Evolutionary conservation across 2,113 vertebrate genomes (phyloP), one percentile per base, ranked within the genome.

Genomic region (Perccottus glenii): DNA sequence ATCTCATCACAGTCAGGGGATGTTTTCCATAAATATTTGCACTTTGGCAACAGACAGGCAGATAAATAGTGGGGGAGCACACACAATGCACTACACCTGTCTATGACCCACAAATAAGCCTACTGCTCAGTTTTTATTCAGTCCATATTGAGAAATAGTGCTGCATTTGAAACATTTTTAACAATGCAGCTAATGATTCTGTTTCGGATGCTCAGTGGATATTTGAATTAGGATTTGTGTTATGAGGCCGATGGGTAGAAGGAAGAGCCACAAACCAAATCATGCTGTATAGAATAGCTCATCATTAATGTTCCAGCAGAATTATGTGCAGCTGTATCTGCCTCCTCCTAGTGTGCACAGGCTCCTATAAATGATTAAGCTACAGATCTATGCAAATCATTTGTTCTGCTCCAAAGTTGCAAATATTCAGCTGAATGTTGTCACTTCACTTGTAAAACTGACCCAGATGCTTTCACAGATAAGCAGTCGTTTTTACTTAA

Each of bases 11-110:
- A 67, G 62, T 2, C 70, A 70, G 64, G 65, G 60, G 57, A 44
- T 42, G 75, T 57, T 73, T 53, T 42, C 64, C 60, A 82, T 81
- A 53, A 78, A 87, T 83, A 80, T 86, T 74, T 90, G 78, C 82
- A 72, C 35, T 79, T 71, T 77, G 74, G 67, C 69, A 84, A 86
- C 77, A 83, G 70, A 84, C 79, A 60, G 16, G 47, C 52, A 70
- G 73, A 83, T 75, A 76, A 67, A 62, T 15, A 8, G 79, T 64
- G 60, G 48, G 40, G 73, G 12, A 72, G 48, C 66, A 74, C 59
- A 77, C 52, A 84, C 49, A 66, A 67, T 40, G 42, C 35, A 70
- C 64, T 61, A 42, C 81, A 84, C 75, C 74, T 74, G 80, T 19
- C 50, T 60, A 49, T 69, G 71, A 69, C 51, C 62, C 66, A 63